Conservation (phyloP, 2,888 invertebrate species). For the Lithophane ornitopus region DNA sequence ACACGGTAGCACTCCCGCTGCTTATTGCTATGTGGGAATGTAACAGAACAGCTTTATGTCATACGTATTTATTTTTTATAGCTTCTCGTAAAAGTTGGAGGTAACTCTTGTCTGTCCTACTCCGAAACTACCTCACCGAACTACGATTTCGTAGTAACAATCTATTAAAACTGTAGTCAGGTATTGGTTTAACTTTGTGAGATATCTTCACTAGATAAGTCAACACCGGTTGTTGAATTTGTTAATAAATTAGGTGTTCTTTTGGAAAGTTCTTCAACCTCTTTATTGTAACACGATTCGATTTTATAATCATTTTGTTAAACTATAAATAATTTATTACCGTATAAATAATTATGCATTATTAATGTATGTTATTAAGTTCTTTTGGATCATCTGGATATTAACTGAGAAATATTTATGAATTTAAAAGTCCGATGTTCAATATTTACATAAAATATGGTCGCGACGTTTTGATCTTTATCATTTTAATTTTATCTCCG, state of each 20-base stretch:
- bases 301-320: conserved; percentile 39
- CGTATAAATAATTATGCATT: conserved; percentile 57
- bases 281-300: conserved; percentile 28
- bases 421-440: conserved; percentile 30
- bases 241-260: conserved; percentile 59
- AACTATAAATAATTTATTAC: conserved; percentile 37
- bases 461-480: conserved; percentile 31
- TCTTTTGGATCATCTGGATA: conserved; percentile 35
- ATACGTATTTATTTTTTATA: conserved; percentile 80
- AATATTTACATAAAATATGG: conserved; percentile 46
- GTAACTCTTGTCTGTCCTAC: conserved; percentile 67
- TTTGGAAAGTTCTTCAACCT: conserved; percentile 64
- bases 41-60: conserved; percentile 74
- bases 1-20: conserved; percentile 83
- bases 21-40: conserved; percentile 80
- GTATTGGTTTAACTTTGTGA: conserved; percentile 64
- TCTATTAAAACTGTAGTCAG: conserved; percentile 71
- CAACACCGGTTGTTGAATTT: conserved; percentile 61
- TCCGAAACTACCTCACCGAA: conserved; percentile 69
- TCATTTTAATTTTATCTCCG: conserved; percentile 37
- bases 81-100: conserved; percentile 76
- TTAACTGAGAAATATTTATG: conserved; percentile 15
- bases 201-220: conserved; percentile 66
- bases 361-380: conserved; percentile 46
- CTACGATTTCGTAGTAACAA: conserved; percentile 77